Evolutionary conservation across 2,113 vertebrate species (phyloP).

Genomic region (Lepus europaeus): DNA sequence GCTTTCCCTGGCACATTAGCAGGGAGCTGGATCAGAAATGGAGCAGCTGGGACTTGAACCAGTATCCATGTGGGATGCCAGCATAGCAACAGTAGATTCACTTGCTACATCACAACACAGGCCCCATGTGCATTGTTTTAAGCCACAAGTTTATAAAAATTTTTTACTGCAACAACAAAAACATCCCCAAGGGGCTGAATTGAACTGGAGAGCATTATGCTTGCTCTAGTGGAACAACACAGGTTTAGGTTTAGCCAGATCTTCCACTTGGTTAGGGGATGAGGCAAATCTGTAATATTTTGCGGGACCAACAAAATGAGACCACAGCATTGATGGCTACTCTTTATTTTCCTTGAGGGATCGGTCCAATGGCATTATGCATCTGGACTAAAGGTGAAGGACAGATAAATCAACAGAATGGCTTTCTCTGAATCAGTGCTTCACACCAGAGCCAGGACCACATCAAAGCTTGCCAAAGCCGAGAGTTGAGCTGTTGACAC

Average conservation of each 20-base stretch:
- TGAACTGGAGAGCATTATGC: neutral
- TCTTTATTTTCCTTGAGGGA: neutral
- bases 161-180: conserved; percentile 6
- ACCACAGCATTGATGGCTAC: neutral
- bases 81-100: too few relatives aligned
- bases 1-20: too few relatives aligned
- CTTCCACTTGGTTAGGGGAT: neutral
- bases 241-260: neutral
- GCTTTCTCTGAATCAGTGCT: neutral
- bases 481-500: neutral
- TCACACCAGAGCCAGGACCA: neutral
- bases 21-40: too few relatives aligned
- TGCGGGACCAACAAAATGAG: neutral
- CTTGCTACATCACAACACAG: too few relatives aligned
- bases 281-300: neutral
- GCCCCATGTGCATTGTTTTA: neutral
- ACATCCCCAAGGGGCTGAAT: neutral
- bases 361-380: neutral
- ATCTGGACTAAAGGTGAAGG: neutral
- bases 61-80: too few relatives aligned
- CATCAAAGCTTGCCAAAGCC: neutral
- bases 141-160: neutral
- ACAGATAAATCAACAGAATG: neutral
- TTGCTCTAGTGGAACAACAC: neutral
- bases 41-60: too few relatives aligned